These are phyloP conservation scores for Mesocentrotus franciscanus DNA, from an alignment of 53 echinoderm and acorn worm species.

Conservation along the genomic window DNA sequence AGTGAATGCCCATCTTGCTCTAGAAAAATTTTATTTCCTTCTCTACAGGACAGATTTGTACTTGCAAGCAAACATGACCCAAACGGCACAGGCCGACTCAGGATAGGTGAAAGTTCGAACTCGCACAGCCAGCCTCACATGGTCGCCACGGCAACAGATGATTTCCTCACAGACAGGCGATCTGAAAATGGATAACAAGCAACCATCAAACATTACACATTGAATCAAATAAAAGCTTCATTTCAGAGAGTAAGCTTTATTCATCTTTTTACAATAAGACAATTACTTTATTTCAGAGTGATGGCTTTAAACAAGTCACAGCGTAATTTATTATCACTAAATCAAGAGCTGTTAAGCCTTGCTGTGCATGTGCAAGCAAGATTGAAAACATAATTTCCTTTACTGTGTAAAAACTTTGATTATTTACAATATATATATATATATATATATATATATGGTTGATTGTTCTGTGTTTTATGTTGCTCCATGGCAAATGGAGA, in stretches of 20 bases:
- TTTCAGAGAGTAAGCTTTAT: neutral
- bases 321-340: too few species aligned
- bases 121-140: conserved; percentile 92
- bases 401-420: too few species aligned
- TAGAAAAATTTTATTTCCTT: neutral
- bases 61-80: conserved; percentile 99
- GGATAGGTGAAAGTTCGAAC: conserved; percentile 96
- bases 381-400: too few species aligned
- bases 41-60: conserved; percentile 92
- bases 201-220: conserved; percentile 6
- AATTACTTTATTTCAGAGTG: neutral
- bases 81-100: conserved; percentile 92
- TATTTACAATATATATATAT: too few species aligned
- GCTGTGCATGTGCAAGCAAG: too few species aligned
- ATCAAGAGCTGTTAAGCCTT: too few species aligned
- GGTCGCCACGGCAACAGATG: conserved; percentile 94
- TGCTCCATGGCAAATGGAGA: too few species aligned
- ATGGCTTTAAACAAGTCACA: too few species aligned
- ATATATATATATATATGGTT: too few species aligned
- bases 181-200: conserved; percentile 64
- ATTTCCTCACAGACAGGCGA: conserved; percentile 96
- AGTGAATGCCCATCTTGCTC: too few species aligned
- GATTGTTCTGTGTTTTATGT: too few species aligned
- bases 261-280: neutral
- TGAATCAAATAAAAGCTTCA: neutral